Evolutionary conservation across 2,888 invertebrate genomes (phyloP), one percentile per base, ranked within the genome.

Genomic region (Dicyrtoma fusca): DNA sequence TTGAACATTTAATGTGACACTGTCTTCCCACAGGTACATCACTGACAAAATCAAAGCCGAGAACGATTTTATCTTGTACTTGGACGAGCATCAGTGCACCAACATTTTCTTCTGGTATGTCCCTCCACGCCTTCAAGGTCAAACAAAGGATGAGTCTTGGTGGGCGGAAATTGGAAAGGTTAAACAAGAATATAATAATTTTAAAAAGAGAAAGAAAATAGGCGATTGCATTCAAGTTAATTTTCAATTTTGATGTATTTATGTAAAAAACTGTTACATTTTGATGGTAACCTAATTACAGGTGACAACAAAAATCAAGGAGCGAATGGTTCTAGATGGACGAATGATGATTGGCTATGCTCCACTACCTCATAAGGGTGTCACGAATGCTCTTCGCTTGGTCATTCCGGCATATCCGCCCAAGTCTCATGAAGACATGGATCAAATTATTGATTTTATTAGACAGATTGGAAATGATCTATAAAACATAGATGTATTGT

Each of bases 91-190:
- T 65, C 90, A 94, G 79, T 92, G 91, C 75, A 90, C 92, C 21
- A 95, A 94, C 82, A 88, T 96, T 0, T 95, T 94, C 81, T 88
- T 88, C 84, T 95, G 95, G 95, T 95, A 90, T 82, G 88, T 94
- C 13, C 89, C 89, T 0, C 82, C 82, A 8, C 85, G 85, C 72
- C 88, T 90, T 0, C 84, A 88, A 57, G 83, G 81, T 0, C 79
- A 81, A 63, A 81, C 82, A 42, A 86, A 87, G 80, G 84, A 82
- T 44, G 81, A 82, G 0, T 84, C 84, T 2, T 89, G 88, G 88
- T 86, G 86, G 84, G 75, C 83, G 0, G 84, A 86, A 74, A 72
- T 88, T 19, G 85, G 85, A 79, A 82, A 81, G 73, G 84, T 87
- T 80, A 63, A 34, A 4, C 17, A 42, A 17, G 2, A n/a, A 53